Evolutionary conservation across 2,888 invertebrate species (phyloP), one percentile per base, ranked within the genome.

Genomic region (Drosophila histrio): DNA sequence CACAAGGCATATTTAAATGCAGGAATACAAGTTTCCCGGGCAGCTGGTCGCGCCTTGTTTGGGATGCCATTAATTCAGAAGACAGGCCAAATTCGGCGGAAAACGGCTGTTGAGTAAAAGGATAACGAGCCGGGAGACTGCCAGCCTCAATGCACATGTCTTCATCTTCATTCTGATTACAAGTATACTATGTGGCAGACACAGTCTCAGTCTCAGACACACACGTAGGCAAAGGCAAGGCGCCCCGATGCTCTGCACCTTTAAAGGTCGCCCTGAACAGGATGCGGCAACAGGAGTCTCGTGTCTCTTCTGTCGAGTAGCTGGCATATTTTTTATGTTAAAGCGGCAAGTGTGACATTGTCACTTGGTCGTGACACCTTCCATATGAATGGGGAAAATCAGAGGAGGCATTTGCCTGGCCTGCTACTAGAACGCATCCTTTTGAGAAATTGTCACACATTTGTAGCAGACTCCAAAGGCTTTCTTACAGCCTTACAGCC

Each of bases 361-460:
- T 67, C 82, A 84, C 87, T 87, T 78, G 84, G 72, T 70, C 80
- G 50, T 87, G 87, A 78, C 85, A 84, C 87, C 85, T 72, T 69
- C 43, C 56, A 36, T 21, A 15, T 36, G 46, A 13, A n/a, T 21
- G 17, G 8, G 19, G 19, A 9, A 36, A 38, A 1, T 8, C 6
- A 24, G 24, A n/a, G 26, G 11, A 36, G 36, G 17, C 17, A 22
- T 24, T n/a, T 11, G 32, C 41, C 38, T 7, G 28, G 21, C 9
- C 41, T 21, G 19, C 39, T 32, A 15, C 53, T 7, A 15, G 46
- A 44, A 17, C 49, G 43, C 59, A 50, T 71, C 39, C 58, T 62
- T 65, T 77, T 70, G 85, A 84, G 74, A 87, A 82, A 87, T 84
- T 71, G 87, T 81, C 77, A 72, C 87, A 77, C 79, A 87, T 86